Evolutionary conservation across 1,140 invertebrate species (phyloP), one percentile per base, ranked within the genome.

Genomic region (Drosophila murphyi): DNA sequence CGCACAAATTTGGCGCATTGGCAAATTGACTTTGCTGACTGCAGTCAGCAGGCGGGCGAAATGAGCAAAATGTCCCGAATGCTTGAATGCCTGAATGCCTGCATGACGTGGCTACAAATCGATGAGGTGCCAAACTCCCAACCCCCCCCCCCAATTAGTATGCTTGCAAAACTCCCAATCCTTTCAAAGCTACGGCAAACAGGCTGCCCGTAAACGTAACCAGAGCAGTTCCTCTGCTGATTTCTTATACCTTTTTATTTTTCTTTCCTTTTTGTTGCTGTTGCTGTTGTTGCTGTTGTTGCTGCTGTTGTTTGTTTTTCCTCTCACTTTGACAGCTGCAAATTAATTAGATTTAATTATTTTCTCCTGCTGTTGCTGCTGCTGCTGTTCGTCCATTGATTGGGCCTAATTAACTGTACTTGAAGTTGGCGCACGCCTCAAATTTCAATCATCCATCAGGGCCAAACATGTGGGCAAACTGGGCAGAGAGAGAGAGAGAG

Each of bases 321-420:
- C 34, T 31, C 54, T 20, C 65, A 63, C 76, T 88, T 88, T 88
- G 85, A 89, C 80, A 88, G 85, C 83, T 83, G 80, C 80, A 89
- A 88, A 88, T 88, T 88, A 88, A 88, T 88, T 88, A 89, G 83
- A 89, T 88, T 88, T 89, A 88, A 88, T 88, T 88, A 88, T 88
- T 88, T 82, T 79, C 68, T 60, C 59, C 70, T 41, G 39, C 39
- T 10, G 39, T 3, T 10, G 39, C 39, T 41, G 47, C 70, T 47
- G 20, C 43, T 37, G 28, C 28, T 76, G 35, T 68, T 72, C 63
- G 61, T 55, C 34, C 64, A 76, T 86, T 88, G 85, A 88, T 88
- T 88, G 80, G 62, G 77, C 80, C 83, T 88, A 89, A 88, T 88
- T 88, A 89, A 88, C 85, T 88, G 80, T 89, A 88, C 83, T 88